phyloP scores from a whole-genome alignment of 2,888 invertebrate genomes.

The Julus scanicus region DNA sequence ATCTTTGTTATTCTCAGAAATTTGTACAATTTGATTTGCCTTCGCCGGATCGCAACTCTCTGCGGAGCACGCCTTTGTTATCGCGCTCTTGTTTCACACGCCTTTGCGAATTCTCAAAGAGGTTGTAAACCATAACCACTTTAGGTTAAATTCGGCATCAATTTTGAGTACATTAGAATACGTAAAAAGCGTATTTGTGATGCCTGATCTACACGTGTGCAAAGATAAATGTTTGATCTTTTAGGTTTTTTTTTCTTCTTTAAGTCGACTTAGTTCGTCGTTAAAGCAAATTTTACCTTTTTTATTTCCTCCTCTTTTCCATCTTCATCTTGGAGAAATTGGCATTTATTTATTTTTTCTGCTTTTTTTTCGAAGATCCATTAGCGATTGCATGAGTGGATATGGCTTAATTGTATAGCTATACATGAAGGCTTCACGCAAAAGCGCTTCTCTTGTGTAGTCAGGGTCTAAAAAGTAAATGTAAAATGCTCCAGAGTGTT shows the following conservation, averaged over 20 bases:
- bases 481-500: not conserved
- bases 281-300: slow-evolving; percentile 25
- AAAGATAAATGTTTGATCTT: slow-evolving; percentile 44
- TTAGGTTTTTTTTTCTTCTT: slow-evolving; percentile 18
- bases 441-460: not conserved
- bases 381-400: not conserved
- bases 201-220: slow-evolving; percentile 40
- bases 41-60: slow-evolving; percentile 18
- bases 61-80: slow-evolving; percentile 27
- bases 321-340: not conserved
- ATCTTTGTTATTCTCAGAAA: slow-evolving; percentile 44
- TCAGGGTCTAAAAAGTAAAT: not conserved
- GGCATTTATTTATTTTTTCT: slow-evolving; percentile 28
- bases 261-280: not conserved
- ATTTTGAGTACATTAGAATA: slow-evolving; percentile 45
- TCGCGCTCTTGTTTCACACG: slow-evolving; percentile 41
- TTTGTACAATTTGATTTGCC: slow-evolving; percentile 43
- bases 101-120: slow-evolving; percentile 29
- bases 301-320: not conserved
- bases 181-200: slow-evolving; percentile 45
- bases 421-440: not conserved
- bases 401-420: not conserved
- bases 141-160: slow-evolving; percentile 44
- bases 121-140: slow-evolving; percentile 47
- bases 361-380: slow-evolving; percentile 23